phyloP scores from a whole-genome alignment of 2,797 vertebrate species.

The Forpus xanthops region DNA sequence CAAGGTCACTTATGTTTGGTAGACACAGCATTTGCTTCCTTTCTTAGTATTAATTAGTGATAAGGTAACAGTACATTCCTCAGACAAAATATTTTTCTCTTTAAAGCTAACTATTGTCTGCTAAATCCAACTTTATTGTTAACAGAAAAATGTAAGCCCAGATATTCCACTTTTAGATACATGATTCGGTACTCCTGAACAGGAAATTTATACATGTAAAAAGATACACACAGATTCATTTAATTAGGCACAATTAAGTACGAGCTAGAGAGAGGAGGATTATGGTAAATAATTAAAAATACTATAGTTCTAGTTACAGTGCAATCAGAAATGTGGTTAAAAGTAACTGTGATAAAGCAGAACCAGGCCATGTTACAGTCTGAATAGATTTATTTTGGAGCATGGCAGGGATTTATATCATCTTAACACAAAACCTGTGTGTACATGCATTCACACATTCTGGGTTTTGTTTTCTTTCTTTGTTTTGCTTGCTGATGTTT shows the following conservation, averaged over 20 bases:
- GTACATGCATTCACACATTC: background rate
- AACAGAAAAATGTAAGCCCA: background rate
- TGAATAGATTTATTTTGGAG: background rate
- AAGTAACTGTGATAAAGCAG: background rate
- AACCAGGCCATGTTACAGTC: background rate
- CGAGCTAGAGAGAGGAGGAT: background rate
- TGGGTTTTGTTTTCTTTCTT: background rate
- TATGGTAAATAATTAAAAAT: background rate
- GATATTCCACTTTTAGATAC: background rate
- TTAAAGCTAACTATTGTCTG: background rate
- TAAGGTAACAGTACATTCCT: background rate
- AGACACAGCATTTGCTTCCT: background rate
- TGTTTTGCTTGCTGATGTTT: background rate
- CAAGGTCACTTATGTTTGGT: background rate
- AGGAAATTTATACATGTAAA: background rate
- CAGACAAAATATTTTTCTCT: background rate
- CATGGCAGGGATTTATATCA: background rate
- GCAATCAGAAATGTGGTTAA: background rate
- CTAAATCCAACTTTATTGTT: background rate
- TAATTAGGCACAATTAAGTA: background rate
- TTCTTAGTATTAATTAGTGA: background rate
- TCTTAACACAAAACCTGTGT: background rate
- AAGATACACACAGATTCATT: background rate
- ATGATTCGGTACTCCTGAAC: background rate
- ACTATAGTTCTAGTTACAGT: background rate